Evolutionary conservation across 2,888 invertebrate genomes (phyloP), one percentile per base, ranked within the genome.

Genomic region (Cataglyphis altisquamis): DNA sequence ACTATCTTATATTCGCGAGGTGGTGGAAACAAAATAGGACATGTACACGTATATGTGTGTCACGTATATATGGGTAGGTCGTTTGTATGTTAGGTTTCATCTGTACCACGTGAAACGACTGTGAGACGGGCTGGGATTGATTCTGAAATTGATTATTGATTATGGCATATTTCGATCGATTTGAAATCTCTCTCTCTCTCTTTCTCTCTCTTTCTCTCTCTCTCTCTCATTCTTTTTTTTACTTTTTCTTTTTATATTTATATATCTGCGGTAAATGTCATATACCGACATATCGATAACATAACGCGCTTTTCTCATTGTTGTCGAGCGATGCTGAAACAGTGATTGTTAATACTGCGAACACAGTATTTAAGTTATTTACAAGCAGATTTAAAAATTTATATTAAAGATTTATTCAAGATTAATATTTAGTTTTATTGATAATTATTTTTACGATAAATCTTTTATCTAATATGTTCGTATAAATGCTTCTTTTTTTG

Each of bases 81-180:
- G 63, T 25, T 25, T 70, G 63, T 84, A 55, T 70, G 60, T 52
- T 32, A 9, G 29, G 68, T 84, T 48, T 48, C 18, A 39, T 57
- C 21, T 57, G 32, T 52, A 29, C 21, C 21, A n/a, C 62, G 87
- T 72, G 87, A 87, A 82, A 87, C 89, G 89, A 88, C 70, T 73
- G 86, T 87, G 89, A 88, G 89, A 89, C 88, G 82, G 81, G 77
- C 48, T 82, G 84, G 55, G 77, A 82, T 64, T 70, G 89, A 87
- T 89, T 73, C 84, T 57, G 81, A 8, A 72, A 72, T 60, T 72
- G 72, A 78, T 78, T 36, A 60, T 60, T 25, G 60, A 72, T 78
- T 72, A 72, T 78, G 78, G 12, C 12, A 62, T 36, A 78, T 78
- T 29, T 62, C 18, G 60, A 45, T 48, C 45, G 45, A 78, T 78